These are phyloP conservation scores for Amphipoea oculea DNA, from an alignment of 2,888 invertebrate genomes.

Conservation along the genomic window DNA sequence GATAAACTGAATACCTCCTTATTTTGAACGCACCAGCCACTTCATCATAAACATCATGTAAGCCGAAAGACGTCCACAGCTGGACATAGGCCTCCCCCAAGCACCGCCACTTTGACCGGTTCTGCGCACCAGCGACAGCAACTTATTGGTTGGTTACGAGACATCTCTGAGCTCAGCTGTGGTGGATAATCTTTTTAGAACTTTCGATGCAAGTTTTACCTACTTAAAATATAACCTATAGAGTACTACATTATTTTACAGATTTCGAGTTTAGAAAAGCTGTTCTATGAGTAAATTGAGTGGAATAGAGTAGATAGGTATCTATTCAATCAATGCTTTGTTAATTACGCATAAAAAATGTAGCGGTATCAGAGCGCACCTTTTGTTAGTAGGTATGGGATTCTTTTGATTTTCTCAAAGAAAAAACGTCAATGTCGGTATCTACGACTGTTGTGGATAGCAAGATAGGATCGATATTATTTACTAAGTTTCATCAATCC, in stretches of 20 bases:
- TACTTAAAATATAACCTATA: not conserved
- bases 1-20: not conserved
- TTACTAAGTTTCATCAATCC: no score
- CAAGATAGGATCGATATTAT: not conserved
- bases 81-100: not conserved
- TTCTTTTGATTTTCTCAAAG: conserved; percentile 20
- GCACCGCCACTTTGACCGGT: not conserved
- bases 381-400: conserved; percentile 26
- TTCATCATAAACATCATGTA: not conserved
- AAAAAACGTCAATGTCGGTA: conserved; percentile 2
- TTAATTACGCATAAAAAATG: conserved; percentile 5
- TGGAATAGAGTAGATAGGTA: not conserved
- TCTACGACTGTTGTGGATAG: not conserved
- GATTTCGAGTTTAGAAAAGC: not conserved
- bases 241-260: not conserved
- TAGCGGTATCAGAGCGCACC: conserved; percentile 13
- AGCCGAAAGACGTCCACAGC: not conserved
- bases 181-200: not conserved
- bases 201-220: not conserved
- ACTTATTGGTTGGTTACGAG: not conserved
- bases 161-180: not conserved
- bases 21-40: not conserved
- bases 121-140: not conserved
- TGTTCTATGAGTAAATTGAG: not conserved
- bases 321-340: conserved; percentile 24